Base-by-base conservation (phyloP, 2,888 invertebrate genomes). In the Pediacus dermestoides region DNA sequence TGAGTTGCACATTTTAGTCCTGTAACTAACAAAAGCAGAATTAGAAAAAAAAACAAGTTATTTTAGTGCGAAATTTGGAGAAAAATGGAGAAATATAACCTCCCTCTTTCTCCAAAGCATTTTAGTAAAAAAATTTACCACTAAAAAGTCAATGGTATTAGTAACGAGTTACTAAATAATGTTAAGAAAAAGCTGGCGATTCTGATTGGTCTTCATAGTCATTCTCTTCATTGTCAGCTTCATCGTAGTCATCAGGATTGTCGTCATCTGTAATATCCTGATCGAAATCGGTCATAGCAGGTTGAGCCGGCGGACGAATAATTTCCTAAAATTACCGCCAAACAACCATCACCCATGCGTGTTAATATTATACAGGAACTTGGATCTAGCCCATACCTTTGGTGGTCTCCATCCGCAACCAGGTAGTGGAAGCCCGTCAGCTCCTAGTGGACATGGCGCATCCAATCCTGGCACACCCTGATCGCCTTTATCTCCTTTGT, bases 401-500 rank as follows among this genome's bases (percentile, higher is more conserved):
- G 83, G 82, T 56, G 89, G 86, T 70, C 88, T 77, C 91, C 91
- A 93, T 58, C 92, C 93, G 71, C 96, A 97, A 59, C 94, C 95
- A 35, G 94, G 91, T 60, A 97, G 73, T 46, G 96, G 96, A 61
- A 96, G 77, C 45, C 97, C 97, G 71, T 97, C 95, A 33, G 87
- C 82, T 39, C 94, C 97, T 40, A 95, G 75, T 50, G 97, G 97
- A 74, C 97, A 97, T n/a, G 96, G 96, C 27, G 97, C 97, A 73
- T 97, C 96, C 59, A 97, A 74, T 21, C 96, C 96, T 18, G 95
- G 96, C 52, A 94, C 93, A 54, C 96, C 96, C 76, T 91, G 90
- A 62, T 93, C 93, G 39, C 95, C 95, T 72, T 90, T 90, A 62
- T 88, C 86, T 23, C 95, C 95, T 62, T 85, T 85, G 70, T 91